Evolutionary conservation across 2,113 vertebrate genomes (phyloP).

Genomic region (Petrocephalus zakoni): DNA sequence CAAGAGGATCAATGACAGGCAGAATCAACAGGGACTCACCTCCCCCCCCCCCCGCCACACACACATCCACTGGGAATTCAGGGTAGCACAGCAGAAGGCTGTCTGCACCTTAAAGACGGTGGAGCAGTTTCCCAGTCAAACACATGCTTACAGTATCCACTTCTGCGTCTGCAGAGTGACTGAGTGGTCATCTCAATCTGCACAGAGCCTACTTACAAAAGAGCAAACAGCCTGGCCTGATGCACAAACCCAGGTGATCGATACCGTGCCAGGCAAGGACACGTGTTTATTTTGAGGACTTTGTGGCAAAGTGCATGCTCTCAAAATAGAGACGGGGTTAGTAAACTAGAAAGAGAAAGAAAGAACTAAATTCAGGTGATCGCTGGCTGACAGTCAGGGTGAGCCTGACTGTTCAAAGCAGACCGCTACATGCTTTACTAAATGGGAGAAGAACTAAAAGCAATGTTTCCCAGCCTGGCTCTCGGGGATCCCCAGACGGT

Average conservation of each 20-base stretch:
- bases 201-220: background rate
- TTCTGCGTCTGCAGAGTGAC: background rate
- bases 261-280: background rate
- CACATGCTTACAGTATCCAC: background rate
- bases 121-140: background rate
- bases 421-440: background rate
- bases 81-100: background rate
- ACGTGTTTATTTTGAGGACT: background rate
- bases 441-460: background rate
- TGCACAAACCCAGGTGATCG: slow-evolving; percentile 11
- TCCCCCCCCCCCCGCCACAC: background rate
- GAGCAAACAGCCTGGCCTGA: background rate
- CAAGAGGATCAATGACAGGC: background rate
- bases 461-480: background rate
- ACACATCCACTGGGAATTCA: background rate
- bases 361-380: background rate
- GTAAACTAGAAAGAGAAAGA: background rate
- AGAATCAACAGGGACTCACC: background rate
- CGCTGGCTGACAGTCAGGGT: background rate
- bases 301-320: slow-evolving; percentile 11
- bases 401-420: background rate
- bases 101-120: background rate
- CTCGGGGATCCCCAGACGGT: background rate
- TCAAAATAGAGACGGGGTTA: background rate
- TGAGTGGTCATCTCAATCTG: background rate